A percentile compares a stretch with the other conserved stretches of the same genome.
These are phyloP conservation scores for Saccostrea cuccullata DNA, from an alignment of 1,140 invertebrate genomes.

Conservation along the genomic window DNA sequence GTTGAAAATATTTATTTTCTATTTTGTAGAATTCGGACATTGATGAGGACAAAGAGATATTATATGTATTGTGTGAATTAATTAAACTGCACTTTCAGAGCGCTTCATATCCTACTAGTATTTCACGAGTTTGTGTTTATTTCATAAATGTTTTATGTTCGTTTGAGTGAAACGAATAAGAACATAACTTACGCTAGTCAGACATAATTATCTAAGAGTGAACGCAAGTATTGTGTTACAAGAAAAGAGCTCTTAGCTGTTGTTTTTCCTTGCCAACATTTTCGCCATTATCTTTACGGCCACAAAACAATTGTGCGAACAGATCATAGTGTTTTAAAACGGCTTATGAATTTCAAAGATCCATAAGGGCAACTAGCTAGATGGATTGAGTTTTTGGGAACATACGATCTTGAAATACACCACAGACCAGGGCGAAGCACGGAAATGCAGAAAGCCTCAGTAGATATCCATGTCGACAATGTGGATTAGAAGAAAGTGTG, in stretches of 20 bases:
- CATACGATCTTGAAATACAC: constrained; percentile 61
- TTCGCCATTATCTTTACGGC: not conserved
- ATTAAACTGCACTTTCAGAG: no score
- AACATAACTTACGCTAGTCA: constrained; percentile 59
- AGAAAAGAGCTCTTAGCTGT: constrained; percentile 46
- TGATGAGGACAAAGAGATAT: no score
- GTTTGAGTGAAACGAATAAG: no score
- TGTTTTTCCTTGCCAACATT: constrained; percentile 20
- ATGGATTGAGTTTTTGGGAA: constrained; percentile 63
- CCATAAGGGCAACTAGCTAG: constrained; percentile 20
- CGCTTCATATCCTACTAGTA: no score
- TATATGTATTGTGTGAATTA: no score
- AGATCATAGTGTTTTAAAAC: not conserved
- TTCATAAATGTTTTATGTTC: no score
- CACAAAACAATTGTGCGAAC: not conserved
- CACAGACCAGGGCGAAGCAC: constrained; percentile 61
- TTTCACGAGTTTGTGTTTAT: no score
- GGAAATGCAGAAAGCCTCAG: constrained; percentile 65
- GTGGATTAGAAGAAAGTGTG: not conserved
- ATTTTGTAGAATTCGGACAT: no score
- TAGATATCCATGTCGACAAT: constrained; percentile 25
- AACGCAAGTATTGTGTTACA: constrained; percentile 43
- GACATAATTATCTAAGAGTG: constrained; percentile 30
- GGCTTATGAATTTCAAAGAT: constrained; percentile 39
- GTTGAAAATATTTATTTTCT: no score